Evolutionary conservation across 2,888 invertebrate genomes (phyloP).

Genomic region (Hypomecis atomaria): DNA sequence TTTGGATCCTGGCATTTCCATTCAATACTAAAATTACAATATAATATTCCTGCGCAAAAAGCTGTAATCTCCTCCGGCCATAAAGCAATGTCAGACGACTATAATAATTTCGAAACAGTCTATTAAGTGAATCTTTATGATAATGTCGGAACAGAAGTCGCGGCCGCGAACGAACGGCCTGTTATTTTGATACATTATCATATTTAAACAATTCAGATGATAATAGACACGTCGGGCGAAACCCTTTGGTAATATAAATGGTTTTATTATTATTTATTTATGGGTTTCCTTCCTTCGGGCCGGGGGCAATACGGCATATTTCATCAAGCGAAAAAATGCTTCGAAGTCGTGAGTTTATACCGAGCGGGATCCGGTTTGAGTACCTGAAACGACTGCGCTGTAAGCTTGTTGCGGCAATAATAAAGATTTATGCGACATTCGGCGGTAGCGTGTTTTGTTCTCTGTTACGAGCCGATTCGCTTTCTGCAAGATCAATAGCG

Average conservation of each 20-base stretch:
- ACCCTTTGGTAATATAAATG: constrained; percentile 85
- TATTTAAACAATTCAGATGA: constrained; percentile 85
- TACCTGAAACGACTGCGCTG: constrained; percentile 79
- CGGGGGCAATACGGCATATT: constrained; percentile 81
- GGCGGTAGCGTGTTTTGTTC: constrained; percentile 84
- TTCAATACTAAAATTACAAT: constrained; percentile 58
- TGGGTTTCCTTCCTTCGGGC: constrained; percentile 81
- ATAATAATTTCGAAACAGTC: constrained; percentile 82
- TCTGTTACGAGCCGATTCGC: constrained; percentile 81
- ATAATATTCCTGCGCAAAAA: constrained; percentile 55
- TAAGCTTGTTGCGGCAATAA: constrained; percentile 84
- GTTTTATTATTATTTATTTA: constrained; percentile 85
- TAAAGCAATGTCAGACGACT: constrained; percentile 77
- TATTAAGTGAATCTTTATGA: constrained; percentile 84
- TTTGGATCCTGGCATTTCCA: constrained; percentile 55
- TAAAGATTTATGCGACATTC: constrained; percentile 84
- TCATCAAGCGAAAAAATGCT: constrained; percentile 83
- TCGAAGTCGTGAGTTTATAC: constrained; percentile 81
- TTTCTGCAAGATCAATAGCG: constrained; percentile 82
- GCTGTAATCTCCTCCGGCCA: constrained; percentile 65
- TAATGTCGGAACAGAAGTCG: constrained; percentile 83
- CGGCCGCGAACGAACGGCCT: constrained; percentile 76
- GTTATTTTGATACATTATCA: constrained; percentile 85
- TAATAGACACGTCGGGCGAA: constrained; percentile 84
- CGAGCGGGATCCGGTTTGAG: constrained; percentile 77